A percentile compares a stretch with the other conserved stretches of the same genome.
Conservation (phyloP, 2,113 vertebrate species). For the Nycticryphes semicollaris region DNA sequence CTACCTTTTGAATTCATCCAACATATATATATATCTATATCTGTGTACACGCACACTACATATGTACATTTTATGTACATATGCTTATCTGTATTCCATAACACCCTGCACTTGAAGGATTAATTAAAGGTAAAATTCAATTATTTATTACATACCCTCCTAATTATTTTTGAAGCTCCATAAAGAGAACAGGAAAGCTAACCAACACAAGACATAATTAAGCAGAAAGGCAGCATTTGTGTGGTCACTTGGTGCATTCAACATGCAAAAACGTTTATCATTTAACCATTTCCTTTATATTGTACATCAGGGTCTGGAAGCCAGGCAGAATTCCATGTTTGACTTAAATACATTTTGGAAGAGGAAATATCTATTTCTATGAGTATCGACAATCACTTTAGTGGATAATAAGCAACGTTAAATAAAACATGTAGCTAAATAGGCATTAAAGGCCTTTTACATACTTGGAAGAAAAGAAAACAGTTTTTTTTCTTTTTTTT, state of each 20-base stretch:
- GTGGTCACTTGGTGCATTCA: conserved; percentile 24
- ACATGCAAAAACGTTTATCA: conserved; percentile 33
- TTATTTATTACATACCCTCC: conserved; percentile 51
- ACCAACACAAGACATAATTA: conserved; percentile 53
- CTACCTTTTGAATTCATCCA: neutral
- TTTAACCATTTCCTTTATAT: conserved; percentile 62
- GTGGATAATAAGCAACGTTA: conserved; percentile 71
- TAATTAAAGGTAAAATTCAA: conserved; percentile 66
- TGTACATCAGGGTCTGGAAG: conserved; percentile 6
- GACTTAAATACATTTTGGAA: conserved; percentile 58
- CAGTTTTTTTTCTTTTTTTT: neutral
- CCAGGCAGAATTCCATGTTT: conserved; percentile 49
- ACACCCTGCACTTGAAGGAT: conserved; percentile 28
- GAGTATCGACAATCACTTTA: conserved; percentile 61
- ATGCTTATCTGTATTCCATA: neutral
- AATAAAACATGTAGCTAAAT: conserved; percentile 77
- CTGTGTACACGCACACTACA: neutral
- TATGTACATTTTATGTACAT: neutral
- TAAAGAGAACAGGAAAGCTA: conserved; percentile 49
- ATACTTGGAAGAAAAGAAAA: conserved; percentile 76
- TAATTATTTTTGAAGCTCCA: conserved; percentile 60
- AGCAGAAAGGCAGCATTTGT: conserved; percentile 37
- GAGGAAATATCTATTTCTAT: conserved; percentile 56
- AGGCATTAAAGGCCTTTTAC: conserved; percentile 77
- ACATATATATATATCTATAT: neutral